Conservation (phyloP, 2,113 vertebrate species). For the Crotalus helleri region DNA sequence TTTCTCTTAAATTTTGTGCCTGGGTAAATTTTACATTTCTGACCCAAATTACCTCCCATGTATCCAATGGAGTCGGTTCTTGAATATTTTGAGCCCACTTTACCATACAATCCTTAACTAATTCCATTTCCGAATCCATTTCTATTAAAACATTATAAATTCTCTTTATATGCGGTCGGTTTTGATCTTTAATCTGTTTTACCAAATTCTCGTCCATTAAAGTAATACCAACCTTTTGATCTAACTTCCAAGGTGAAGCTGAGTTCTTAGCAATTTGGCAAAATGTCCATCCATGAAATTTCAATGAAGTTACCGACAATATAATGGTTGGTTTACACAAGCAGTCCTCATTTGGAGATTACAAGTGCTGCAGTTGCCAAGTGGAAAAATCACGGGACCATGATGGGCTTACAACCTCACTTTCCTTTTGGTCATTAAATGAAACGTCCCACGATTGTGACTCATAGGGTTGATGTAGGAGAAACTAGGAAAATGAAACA, state of each 20-base stretch:
- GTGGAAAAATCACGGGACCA: not conserved
- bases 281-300: not conserved
- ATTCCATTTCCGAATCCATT: too few relatives aligned
- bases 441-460: not conserved
- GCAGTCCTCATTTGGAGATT: not conserved
- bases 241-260: not conserved
- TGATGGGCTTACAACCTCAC: not conserved
- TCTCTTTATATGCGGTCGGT: too few relatives aligned
- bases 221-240: too few relatives aligned
- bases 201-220: too few relatives aligned
- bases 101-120: too few relatives aligned
- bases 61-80: too few relatives aligned
- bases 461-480: not conserved
- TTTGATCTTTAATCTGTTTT: too few relatives aligned
- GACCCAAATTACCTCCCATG: too few relatives aligned
- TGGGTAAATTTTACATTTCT: too few relatives aligned
- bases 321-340: not conserved
- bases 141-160: too few relatives aligned
- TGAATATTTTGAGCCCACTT: too few relatives aligned
- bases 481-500: not conserved
- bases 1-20: too few relatives aligned
- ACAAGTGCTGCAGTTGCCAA: not conserved
- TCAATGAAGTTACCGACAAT: not conserved
- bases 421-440: not conserved
- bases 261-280: not conserved